Conservation (phyloP, 2,113 vertebrate genomes). For the Pachycephala philippinensis region DNA sequence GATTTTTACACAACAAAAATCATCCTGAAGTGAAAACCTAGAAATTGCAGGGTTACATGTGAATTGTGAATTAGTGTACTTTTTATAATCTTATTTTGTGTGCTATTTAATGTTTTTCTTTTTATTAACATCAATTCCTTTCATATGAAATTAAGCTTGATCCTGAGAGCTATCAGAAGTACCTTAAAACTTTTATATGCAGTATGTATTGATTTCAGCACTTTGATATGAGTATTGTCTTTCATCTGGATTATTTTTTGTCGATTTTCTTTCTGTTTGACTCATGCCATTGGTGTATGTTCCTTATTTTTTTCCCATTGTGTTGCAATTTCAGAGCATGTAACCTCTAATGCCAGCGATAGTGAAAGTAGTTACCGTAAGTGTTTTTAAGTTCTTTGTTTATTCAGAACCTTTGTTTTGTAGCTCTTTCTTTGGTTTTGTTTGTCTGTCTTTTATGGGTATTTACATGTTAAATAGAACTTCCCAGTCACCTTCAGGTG, state of each 20-base stretch:
- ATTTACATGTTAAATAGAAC: slow-evolving; percentile 25
- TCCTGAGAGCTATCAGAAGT: slow-evolving; percentile 57
- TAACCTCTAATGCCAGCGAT: slow-evolving; percentile 99
- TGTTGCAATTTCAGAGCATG: slow-evolving; percentile 92
- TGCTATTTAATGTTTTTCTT: slow-evolving; percentile 37
- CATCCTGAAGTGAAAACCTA: background rate
- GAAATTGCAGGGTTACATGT: background rate
- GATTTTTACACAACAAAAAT: background rate
- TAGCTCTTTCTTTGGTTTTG: background rate
- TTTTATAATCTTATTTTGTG: slow-evolving; percentile 11
- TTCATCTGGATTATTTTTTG: slow-evolving; percentile 65
- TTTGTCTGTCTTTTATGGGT: slow-evolving; percentile 4
- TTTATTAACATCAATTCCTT: slow-evolving; percentile 57
- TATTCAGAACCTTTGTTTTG: slow-evolving; percentile 8
- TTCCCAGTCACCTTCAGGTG: background rate
- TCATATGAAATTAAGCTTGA: slow-evolving; percentile 42
- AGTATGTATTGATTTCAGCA: slow-evolving; percentile 54
- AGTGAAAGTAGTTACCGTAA: slow-evolving; percentile 99
- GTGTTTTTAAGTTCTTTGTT: slow-evolving; percentile 74
- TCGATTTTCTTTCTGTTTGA: slow-evolving; percentile 46
- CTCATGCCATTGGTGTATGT: slow-evolving; percentile 62
- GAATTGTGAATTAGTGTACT: background rate
- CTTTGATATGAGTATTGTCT: slow-evolving; percentile 51
- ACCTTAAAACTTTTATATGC: slow-evolving; percentile 52
- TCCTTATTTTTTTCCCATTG: slow-evolving; percentile 81